Conservation (phyloP, 2,797 vertebrate species). For the Petrocephalus schoutedeni region DNA sequence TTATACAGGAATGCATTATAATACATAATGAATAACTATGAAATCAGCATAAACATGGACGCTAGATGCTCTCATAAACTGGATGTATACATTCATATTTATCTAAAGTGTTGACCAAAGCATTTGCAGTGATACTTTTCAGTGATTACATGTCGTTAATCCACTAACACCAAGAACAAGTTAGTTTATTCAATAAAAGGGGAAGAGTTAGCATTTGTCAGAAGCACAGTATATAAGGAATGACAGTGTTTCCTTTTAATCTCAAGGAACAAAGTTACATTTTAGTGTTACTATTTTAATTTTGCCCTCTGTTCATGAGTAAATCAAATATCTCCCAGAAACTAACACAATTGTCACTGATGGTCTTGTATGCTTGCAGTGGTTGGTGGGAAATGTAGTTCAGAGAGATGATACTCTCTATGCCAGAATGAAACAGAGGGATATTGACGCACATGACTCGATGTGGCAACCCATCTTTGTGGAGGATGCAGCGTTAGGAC, state of each 20-base stretch:
- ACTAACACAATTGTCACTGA: constrained; percentile 34
- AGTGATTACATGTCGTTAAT: background rate
- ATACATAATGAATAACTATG: background rate
- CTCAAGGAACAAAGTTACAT: background rate
- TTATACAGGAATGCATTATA: background rate
- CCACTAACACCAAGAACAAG: background rate
- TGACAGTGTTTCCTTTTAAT: background rate
- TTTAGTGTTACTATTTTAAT: background rate
- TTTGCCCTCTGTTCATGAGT: constrained; percentile 18
- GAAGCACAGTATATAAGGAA: background rate
- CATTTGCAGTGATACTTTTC: background rate
- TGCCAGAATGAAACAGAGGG: constrained; percentile 71
- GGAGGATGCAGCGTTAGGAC: constrained; percentile 66
- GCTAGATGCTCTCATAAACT: background rate
- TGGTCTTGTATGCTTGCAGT: constrained; percentile 56
- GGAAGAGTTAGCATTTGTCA: background rate
- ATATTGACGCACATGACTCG: constrained; percentile 67
- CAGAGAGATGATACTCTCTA: constrained; percentile 71
- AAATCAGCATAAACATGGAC: background rate
- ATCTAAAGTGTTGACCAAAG: background rate
- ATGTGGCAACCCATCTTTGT: constrained; percentile 76
- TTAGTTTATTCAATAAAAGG: background rate
- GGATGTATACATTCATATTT: background rate
- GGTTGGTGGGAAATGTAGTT: constrained; percentile 72
- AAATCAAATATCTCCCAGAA: constrained; percentile 22